Conservation (phyloP, 2,113 vertebrate species). For the Prunella himalayana region DNA sequence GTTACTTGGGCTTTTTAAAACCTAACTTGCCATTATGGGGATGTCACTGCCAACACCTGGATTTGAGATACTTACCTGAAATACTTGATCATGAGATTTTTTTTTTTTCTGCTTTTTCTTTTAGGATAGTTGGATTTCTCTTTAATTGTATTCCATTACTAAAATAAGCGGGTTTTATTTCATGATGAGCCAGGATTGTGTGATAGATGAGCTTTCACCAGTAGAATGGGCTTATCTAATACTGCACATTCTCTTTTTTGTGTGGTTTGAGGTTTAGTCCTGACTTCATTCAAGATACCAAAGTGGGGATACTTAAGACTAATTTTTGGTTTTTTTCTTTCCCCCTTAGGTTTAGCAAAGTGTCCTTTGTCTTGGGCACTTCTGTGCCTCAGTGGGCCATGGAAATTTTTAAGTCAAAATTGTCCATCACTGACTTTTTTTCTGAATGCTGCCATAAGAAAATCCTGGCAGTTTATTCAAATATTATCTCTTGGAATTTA, state of each 20-base stretch:
- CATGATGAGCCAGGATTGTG: neutral
- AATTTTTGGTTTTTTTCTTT: fast-evolving
- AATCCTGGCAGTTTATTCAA: conserved; percentile 22
- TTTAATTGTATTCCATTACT: neutral
- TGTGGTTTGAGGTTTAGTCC: neutral
- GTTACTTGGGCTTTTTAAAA: neutral
- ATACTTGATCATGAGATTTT: neutral
- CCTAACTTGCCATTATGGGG: neutral
- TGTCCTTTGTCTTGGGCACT: neutral
- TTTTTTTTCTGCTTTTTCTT: neutral
- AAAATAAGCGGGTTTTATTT: neutral
- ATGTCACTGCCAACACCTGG: neutral
- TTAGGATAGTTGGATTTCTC: neutral
- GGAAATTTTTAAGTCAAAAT: neutral
- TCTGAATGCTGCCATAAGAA: neutral
- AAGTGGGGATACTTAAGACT: neutral
- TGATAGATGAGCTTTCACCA: neutral
- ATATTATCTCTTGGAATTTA: conserved; percentile 39
- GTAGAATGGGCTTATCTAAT: neutral
- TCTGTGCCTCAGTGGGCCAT: neutral
- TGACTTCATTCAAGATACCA: neutral
- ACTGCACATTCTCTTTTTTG: neutral
- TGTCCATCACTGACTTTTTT: neutral
- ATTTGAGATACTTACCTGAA: neutral
- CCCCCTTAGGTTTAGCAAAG: neutral